A percentile compares a stretch with the other conserved stretches of the same genome.
Evolutionary conservation across 2,113 vertebrate species (phyloP).

Genomic region (Recurvirostra avosetta): DNA sequence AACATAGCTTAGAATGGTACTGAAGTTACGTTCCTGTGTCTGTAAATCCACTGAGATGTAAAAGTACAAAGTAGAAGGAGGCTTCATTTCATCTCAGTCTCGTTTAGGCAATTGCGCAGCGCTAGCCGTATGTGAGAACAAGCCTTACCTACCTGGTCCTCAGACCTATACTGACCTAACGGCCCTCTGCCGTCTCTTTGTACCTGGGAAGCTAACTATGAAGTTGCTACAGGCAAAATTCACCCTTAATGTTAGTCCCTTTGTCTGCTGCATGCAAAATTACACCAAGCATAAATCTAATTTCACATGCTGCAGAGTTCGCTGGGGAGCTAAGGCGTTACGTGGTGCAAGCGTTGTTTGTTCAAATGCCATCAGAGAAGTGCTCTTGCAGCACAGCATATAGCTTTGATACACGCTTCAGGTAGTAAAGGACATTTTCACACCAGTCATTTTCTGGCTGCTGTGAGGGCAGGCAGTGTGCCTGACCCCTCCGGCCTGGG

Average conservation of each 20-base stretch:
- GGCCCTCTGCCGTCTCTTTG: background rate
- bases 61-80: background rate
- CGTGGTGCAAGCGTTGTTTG: background rate
- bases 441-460: background rate
- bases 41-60: background rate
- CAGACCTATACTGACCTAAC: background rate
- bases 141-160: background rate
- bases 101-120: background rate
- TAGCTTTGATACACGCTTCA: background rate
- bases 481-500: too few relatives aligned
- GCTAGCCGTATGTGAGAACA: background rate
- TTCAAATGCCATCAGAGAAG: background rate
- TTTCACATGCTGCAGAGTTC: background rate
- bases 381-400: background rate
- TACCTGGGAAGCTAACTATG: background rate
- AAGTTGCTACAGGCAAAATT: background rate
- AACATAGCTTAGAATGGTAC: background rate
- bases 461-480: background rate
- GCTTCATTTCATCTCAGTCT: background rate
- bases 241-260: background rate
- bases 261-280: background rate
- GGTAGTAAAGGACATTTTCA: background rate
- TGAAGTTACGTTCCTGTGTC: background rate
- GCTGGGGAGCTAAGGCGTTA: background rate
- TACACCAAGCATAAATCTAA: background rate